Conservation (phyloP, 2,113 vertebrate species). For the Stigmatopora nigra region DNA sequence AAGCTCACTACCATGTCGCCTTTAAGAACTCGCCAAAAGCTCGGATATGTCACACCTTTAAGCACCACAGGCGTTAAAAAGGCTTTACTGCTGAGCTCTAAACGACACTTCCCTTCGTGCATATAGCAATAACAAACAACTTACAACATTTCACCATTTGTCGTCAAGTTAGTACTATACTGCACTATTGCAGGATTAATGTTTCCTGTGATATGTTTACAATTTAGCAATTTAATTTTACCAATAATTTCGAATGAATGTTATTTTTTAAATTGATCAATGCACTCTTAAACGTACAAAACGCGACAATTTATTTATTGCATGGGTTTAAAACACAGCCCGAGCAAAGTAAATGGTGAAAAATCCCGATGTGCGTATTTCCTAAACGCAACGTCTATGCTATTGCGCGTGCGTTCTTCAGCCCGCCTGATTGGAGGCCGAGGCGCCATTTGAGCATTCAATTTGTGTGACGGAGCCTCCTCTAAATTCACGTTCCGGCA, state of each 20-base stretch:
- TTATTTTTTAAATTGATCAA: neutral
- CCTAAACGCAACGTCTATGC: slow-evolving; percentile 23
- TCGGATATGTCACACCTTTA: slow-evolving; percentile 1
- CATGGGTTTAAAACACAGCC: neutral
- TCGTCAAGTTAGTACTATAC: neutral
- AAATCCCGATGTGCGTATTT: neutral
- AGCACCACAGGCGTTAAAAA: neutral
- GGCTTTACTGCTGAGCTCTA: neutral
- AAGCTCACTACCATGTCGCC: slow-evolving; percentile 35
- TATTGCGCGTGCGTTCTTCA: slow-evolving; percentile 62
- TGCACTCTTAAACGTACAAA: neutral
- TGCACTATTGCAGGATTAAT: neutral
- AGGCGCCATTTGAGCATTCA: slow-evolving; percentile 57
- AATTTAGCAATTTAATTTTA: neutral
- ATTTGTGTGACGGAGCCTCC: neutral
- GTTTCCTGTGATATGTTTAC: neutral
- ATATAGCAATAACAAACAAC: neutral
- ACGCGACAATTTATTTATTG: neutral
- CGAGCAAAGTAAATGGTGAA: rapidly evolving
- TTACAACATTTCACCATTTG: neutral
- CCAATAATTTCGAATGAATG: neutral
- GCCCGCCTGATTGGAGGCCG: slow-evolving; percentile 15
- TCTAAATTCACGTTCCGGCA: neutral
- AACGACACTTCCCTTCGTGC: neutral
- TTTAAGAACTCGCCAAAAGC: slow-evolving; percentile 8